Conservation (phyloP, 2,797 vertebrate species). For the Muraenolepis orangiensis region DNA sequence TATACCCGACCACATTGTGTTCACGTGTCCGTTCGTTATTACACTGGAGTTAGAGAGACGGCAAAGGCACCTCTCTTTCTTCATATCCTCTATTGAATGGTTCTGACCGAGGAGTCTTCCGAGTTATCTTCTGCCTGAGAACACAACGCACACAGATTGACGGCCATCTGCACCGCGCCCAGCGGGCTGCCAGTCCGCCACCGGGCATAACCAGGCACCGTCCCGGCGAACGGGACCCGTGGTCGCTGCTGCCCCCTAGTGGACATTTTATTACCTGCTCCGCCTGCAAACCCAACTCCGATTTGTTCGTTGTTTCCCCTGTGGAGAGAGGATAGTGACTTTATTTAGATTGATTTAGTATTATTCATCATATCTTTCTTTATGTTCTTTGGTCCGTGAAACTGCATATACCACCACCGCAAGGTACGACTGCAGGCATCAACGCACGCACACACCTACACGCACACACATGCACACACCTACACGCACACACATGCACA, state of each 20-base stretch:
- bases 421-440: too few relatives aligned
- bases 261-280: conserved; percentile 17
- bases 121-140: conserved; percentile 20
- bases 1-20: too few relatives aligned
- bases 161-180: conserved; percentile 50
- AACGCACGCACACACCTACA: not conserved
- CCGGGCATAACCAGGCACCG: conserved; percentile 25
- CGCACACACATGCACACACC: conserved; percentile 11
- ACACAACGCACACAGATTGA: conserved; percentile 55
- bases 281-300: conserved; percentile 30
- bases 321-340: too few relatives aligned
- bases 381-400: too few relatives aligned
- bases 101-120: not conserved
- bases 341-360: too few relatives aligned
- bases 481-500: conserved; percentile 15
- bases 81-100: not conserved
- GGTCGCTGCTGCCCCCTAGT: conserved; percentile 65
- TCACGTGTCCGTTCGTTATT: too few relatives aligned
- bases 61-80: too few relatives aligned
- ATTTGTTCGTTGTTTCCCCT: too few relatives aligned
- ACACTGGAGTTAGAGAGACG: too few relatives aligned
- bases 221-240: conserved; percentile 21
- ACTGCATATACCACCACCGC: too few relatives aligned
- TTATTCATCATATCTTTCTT: too few relatives aligned
- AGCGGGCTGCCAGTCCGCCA: conserved; percentile 18